Percentiles rank a stretch among this genome's conserved stretches.
Evolutionary conservation across 2,113 vertebrate species (phyloP).

Genomic region (Dendropsophus ebraccatus): DNA sequence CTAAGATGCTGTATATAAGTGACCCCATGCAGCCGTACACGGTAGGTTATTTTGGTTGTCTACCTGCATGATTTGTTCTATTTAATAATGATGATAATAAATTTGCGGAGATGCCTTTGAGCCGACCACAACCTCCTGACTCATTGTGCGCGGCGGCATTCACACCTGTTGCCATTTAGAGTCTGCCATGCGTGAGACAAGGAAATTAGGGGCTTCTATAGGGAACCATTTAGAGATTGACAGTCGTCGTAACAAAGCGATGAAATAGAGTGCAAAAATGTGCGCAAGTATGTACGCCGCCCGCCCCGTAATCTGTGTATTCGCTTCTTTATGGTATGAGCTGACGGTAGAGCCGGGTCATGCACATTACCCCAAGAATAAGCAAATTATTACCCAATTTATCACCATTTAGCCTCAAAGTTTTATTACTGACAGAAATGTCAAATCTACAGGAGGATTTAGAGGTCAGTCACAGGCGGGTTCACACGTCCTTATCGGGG

Average conservation of each 20-base stretch:
- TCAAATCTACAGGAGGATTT: not conserved
- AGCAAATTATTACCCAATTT: not conserved
- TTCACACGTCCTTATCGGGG: not conserved
- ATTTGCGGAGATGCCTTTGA: not conserved
- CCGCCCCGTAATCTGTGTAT: not conserved
- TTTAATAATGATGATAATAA: no score
- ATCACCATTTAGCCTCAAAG: not conserved
- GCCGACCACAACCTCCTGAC: not conserved
- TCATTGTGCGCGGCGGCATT: not conserved
- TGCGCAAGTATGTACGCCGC: not conserved
- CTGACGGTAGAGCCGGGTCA: not conserved
- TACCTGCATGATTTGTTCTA: not conserved
- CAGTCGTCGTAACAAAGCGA: not conserved
- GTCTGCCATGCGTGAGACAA: not conserved
- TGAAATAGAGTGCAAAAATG: not conserved
- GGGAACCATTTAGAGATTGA: not conserved
- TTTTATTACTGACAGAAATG: not conserved
- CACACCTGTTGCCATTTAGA: not conserved
- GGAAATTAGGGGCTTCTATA: slow-evolving; percentile 33
- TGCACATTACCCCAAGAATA: not conserved
- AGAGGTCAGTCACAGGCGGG: no score
- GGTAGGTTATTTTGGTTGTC: slow-evolving; percentile 78
- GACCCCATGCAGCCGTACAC: slow-evolving; percentile 77
- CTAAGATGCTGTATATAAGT: slow-evolving; percentile 86
- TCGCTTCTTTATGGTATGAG: not conserved